phyloP scores from a whole-genome alignment of 2,797 vertebrate genomes.

The Pangasius larnaudii region DNA sequence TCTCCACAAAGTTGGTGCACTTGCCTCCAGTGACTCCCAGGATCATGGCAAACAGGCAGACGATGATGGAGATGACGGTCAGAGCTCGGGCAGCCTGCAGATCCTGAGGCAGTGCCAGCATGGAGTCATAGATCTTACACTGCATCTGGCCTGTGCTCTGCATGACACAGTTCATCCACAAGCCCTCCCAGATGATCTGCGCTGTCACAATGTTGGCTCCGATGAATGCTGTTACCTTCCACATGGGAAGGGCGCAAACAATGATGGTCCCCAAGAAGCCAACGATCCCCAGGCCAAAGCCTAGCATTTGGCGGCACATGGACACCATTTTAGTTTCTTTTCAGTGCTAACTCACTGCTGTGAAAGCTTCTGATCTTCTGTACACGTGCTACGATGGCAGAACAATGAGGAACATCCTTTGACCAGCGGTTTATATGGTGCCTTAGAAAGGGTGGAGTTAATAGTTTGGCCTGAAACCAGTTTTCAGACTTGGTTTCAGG shows the following conservation, averaged over 20 bases:
- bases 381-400: not conserved
- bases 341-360: not conserved
- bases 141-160: slow-evolving; percentile 98
- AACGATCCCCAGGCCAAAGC: slow-evolving; percentile 81
- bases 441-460: slow-evolving; percentile 67
- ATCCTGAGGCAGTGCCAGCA: slow-evolving; percentile 86
- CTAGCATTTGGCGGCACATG: slow-evolving; percentile 90
- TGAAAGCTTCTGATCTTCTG: slow-evolving; percentile 15
- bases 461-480: slow-evolving; percentile 64
- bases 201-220: slow-evolving; percentile 94
- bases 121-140: slow-evolving; percentile 91
- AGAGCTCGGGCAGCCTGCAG: slow-evolving; percentile 90
- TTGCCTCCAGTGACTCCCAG: slow-evolving; percentile 83
- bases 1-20: slow-evolving; percentile 92
- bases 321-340: slow-evolving; percentile 81
- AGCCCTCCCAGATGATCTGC: slow-evolving; percentile 90
- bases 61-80: slow-evolving; percentile 80
- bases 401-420: not conserved
- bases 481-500: slow-evolving; percentile 52
- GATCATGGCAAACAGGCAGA: slow-evolving; percentile 75
- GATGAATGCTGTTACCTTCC: slow-evolving; percentile 89
- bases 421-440: slow-evolving; percentile 59
- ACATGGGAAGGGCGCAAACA: slow-evolving; percentile 89
- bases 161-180: slow-evolving; percentile 95
- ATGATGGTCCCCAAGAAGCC: slow-evolving; percentile 88